Evolutionary conservation across 2,113 vertebrate genomes (phyloP), one percentile per base, ranked within the genome.

Genomic region (Empidonax alnorum): DNA sequence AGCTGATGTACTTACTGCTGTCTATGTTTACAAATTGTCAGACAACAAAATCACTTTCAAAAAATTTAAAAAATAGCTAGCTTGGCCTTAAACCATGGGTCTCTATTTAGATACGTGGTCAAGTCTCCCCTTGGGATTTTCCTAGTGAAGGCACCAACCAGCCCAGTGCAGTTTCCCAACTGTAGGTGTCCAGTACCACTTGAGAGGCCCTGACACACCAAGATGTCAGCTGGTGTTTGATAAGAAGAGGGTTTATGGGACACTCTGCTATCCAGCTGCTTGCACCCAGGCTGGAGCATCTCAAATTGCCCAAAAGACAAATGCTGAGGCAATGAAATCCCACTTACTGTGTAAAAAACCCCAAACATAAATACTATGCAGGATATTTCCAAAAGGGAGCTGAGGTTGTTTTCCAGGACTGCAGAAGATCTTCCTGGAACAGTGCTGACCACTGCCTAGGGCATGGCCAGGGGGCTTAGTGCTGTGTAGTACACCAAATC

Each of bases 21-120:
- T 35, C 74, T 63, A 23, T 56, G 62, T 71, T 91, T 78, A 46
- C 44, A 89, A 67, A 52, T 47, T 22, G n/a, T 33, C 37, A 72
- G 31, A 68, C 24, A 69, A 82, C n/a, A 93, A 79, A 83, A 88
- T 49, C 19, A 46, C 44, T 88, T 85, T 31, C 67, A 85, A 93
- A 85, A 2, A 24, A 66, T 89, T 78, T 27, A 75, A 62, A 92
- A 95, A 89, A 76, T 58, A 24, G 30, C 37, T 62, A 56, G 20
- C 44, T n/a, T 30, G 65, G 28, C 15, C 11, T 47, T 81, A 75
- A 91, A 59, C 52, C 16, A 6, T 0, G 0, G 69, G 11, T 37
- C 8, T 73, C 19, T 77, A 35, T 75, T 71, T 50, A 42, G 14
- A 15, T 27, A 37, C 42, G 14, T 35, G 31, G 55, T 72, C 46